Evolutionary conservation across 2,113 vertebrate genomes (phyloP).

Genomic region (Gasterosteus nipponicus): DNA sequence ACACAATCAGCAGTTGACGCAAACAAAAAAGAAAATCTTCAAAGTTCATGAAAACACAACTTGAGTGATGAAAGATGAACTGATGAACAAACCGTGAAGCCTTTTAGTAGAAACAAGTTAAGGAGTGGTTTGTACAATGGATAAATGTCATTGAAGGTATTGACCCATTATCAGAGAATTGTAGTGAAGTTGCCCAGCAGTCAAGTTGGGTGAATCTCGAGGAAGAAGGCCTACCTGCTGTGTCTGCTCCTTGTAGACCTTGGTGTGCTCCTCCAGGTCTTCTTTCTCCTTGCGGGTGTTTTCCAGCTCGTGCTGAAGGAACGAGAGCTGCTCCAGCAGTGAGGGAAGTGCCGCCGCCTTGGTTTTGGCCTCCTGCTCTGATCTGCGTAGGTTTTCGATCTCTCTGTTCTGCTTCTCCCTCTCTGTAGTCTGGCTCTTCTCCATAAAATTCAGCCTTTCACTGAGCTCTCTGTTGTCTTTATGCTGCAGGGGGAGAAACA

Average conservation of each 20-base stretch:
- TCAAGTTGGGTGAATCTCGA: not conserved
- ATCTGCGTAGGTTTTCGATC: slow-evolving; percentile 83
- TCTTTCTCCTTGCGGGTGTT: slow-evolving; percentile 85
- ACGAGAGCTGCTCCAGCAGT: slow-evolving; percentile 89
- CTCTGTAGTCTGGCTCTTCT: slow-evolving; percentile 80
- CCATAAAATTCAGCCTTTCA: slow-evolving; percentile 84
- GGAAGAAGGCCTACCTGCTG: slow-evolving; percentile 80
- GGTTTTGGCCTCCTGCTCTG: slow-evolving; percentile 85
- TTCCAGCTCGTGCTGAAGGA: slow-evolving; percentile 87
- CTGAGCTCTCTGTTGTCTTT: slow-evolving; percentile 91
- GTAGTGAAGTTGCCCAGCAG: not conserved
- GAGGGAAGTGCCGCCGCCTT: slow-evolving; percentile 83
- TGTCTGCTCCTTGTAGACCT: slow-evolving; percentile 84
- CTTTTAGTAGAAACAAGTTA: not conserved
- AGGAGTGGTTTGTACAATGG: not conserved
- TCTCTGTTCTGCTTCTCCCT: slow-evolving; percentile 86
- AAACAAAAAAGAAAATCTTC: not conserved
- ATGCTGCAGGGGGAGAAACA: slow-evolving; percentile 79
- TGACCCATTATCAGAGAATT: not conserved
- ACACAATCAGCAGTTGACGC: not conserved
- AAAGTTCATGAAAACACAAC: not conserved
- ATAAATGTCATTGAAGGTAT: not conserved
- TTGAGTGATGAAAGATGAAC: not conserved
- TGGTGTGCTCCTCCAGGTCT: slow-evolving; percentile 81
- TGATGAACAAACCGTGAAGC: not conserved